Percentiles rank a stretch among this genome's conserved stretches.
Conservation (phyloP, 53 echinoderm and acorn worm genomes). For the Actinopyga echinites region DNA sequence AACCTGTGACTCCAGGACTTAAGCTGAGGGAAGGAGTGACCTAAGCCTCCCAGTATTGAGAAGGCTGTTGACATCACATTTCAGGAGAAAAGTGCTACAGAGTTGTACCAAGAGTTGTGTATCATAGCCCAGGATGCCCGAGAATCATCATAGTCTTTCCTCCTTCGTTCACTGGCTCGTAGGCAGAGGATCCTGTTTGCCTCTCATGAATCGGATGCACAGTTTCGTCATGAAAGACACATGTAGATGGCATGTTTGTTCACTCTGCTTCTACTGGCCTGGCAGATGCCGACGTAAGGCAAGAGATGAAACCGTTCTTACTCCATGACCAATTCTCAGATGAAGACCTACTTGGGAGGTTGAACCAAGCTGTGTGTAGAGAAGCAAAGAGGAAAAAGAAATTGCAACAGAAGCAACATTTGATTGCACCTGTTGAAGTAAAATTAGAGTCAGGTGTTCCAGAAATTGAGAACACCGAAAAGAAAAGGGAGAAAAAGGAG, state of each 20-base stretch:
- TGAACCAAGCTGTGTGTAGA: conserved; percentile 14
- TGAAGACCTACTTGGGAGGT: conserved; percentile 32
- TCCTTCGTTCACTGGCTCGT: conserved; percentile 29
- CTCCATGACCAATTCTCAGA: background rate
- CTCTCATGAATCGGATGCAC: conserved; percentile 34
- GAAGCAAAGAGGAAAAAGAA: conserved; percentile 8
- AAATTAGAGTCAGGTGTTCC: background rate
- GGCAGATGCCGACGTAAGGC: background rate
- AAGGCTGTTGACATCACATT: conserved; percentile 40
- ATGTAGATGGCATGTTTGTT: conserved; percentile 23
- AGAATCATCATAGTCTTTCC: conserved; percentile 29
- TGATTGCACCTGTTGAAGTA: background rate
- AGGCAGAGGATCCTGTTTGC: conserved; percentile 50
- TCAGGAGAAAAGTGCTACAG: conserved; percentile 55
- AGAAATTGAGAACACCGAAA: background rate
- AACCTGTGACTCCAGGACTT: conserved; percentile 41
- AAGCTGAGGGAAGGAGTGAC: conserved; percentile 37
- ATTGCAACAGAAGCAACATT: background rate
- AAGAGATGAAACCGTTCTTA: conserved; percentile 19
- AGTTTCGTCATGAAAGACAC: conserved; percentile 19
- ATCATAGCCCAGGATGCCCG: conserved; percentile 15
- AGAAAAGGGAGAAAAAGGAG: background rate
- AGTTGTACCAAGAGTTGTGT: conserved; percentile 59
- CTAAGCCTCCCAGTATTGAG: conserved; percentile 29
- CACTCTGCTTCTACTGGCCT: conserved; percentile 12